Base-by-base conservation (phyloP, 2,888 invertebrate species). In the Dioctria linearis region DNA sequence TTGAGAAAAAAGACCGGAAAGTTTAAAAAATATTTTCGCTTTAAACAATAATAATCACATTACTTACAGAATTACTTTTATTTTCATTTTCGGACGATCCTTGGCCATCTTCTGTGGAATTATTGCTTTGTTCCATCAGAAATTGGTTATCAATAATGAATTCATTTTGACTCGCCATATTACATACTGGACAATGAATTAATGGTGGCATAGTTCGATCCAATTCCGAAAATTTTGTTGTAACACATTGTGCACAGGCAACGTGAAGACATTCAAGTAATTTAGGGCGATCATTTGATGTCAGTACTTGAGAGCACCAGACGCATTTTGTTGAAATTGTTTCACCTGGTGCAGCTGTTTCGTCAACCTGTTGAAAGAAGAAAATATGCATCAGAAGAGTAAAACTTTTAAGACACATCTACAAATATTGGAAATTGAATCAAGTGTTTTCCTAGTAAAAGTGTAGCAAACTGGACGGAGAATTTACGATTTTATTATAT, bases 251-350 rank as follows among this genome's bases (percentile, higher is more conserved):
- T 80, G 93, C 91, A 88, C 97, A 97, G 81, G 95, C 93, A 78
- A 96, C 94, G 88, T 97, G 97, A 84, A 97, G 91, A 88, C 97
- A 97, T 89, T 96, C 96, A 86, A 97, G 90, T 82, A 97, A 91
- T 90, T 95, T 96, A 51, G 96, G 95, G 67, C 91, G 90, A 86
- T 93, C 93, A 59, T 88, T 90, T 54, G 90, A 87, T 59, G 90
- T 90, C 73, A 94, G 88, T 63, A 89, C 85, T 85, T 90, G 90
- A 46, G 86, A 86, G 86, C 92, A 92, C 86, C 90, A 90, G 82
- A 91, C 91, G 86, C 92, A 92, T 87, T 91, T 91, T 82, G 90
- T 89, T 54, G 88, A 87, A 81, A 85, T 87, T 43, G 86, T 61
- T 57, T 83, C 83, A 78, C 82, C 83, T n/a, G 78, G 39, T 9